phyloP scores from a whole-genome alignment of 2,888 invertebrate genomes.

The Molanna angustata region DNA sequence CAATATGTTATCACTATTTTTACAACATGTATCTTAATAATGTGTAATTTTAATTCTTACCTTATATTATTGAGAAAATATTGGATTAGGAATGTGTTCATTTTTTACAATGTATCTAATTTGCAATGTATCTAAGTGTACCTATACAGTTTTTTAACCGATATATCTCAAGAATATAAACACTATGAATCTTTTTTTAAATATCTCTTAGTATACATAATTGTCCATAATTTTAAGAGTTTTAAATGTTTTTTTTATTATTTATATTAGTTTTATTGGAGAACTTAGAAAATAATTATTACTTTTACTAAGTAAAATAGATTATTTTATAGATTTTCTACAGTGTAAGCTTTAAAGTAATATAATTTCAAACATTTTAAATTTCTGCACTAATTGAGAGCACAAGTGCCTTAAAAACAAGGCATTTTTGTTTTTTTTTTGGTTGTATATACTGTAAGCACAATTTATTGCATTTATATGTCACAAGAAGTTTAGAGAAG shows the following conservation, averaged over 20 bases:
- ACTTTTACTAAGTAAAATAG: too few relatives aligned
- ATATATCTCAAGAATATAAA: too few relatives aligned
- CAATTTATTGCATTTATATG: too few relatives aligned
- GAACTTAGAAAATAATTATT: too few relatives aligned
- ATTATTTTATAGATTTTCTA: constrained; percentile 25
- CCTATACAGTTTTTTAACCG: too few relatives aligned
- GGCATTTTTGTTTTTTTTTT: constrained; percentile 20
- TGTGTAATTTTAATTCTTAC: constrained; percentile 14
- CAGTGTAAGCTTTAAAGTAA: constrained; percentile 21
- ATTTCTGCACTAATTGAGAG: constrained; percentile 24
- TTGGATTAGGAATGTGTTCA: constrained; percentile 28
- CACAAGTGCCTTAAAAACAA: constrained; percentile 27
- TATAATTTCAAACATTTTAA: constrained; percentile 17
- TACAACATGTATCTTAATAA: constrained; percentile 12
- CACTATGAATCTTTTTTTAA: too few relatives aligned
- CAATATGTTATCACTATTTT: constrained; percentile 16
- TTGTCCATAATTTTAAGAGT: constrained; percentile 26
- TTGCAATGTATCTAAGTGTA: too few relatives aligned
- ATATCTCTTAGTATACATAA: too few relatives aligned
- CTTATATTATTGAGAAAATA: constrained; percentile 9
- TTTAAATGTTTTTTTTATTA: too few relatives aligned
- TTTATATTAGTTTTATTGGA: too few relatives aligned
- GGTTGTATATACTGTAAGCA: constrained; percentile 4
- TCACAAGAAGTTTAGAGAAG: too few relatives aligned
- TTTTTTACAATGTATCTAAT: too few relatives aligned